These are phyloP conservation scores for Sarcophilus harrisii DNA, from an alignment of 2,797 vertebrate species.

Conservation along the genomic window DNA sequence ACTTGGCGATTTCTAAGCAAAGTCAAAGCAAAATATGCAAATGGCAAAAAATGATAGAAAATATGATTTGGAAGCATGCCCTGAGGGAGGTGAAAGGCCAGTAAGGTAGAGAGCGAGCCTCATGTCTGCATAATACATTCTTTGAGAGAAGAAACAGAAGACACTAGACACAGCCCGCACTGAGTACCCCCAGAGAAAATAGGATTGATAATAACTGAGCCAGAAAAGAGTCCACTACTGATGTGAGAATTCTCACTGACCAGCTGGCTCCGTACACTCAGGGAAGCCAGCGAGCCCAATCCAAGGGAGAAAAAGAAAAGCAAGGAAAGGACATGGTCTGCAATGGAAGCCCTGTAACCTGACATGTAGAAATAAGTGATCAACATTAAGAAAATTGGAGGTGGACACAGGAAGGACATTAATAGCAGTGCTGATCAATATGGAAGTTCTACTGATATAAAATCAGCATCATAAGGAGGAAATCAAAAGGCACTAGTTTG, in stretches of 20 bases:
- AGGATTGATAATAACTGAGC: not conserved
- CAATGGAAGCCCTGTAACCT: not conserved
- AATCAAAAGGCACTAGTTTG: not conserved
- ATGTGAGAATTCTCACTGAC: not conserved
- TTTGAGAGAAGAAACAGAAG: not conserved
- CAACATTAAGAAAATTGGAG: not conserved
- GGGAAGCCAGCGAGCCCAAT: not conserved
- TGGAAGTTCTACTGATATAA: not conserved
- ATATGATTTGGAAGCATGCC: not conserved
- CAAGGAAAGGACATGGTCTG: not conserved
- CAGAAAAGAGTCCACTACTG: not conserved
- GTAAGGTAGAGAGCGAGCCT: not conserved
- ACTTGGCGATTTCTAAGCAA: not conserved
- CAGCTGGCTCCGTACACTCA: not conserved
- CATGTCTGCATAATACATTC: not conserved
- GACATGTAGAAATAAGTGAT: not conserved
- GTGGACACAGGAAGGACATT: not conserved
- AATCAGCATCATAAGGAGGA: not conserved
- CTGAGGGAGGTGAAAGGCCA: not conserved
- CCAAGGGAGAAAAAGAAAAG: not conserved
- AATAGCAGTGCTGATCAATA: fast-evolving
- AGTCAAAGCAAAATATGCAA: not conserved
- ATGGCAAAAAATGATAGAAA: not conserved
- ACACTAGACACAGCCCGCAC: not conserved
- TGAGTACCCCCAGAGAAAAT: not conserved